Evolutionary conservation across 2,113 vertebrate genomes (phyloP).

Genomic region (Dryoscopus gambensis): DNA sequence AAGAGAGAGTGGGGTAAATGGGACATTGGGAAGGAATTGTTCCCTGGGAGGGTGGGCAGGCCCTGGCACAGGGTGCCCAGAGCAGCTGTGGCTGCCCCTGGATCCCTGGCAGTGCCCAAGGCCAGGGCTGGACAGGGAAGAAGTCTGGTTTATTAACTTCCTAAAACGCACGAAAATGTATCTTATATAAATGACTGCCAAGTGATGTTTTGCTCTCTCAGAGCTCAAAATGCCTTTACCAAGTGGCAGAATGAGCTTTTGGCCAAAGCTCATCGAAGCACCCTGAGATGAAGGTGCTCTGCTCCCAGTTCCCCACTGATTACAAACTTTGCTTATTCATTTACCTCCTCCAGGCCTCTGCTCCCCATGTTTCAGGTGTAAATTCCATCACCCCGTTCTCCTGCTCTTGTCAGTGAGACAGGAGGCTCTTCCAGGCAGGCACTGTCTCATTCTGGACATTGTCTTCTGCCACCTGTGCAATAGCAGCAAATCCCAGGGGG

Average conservation of each 20-base stretch:
- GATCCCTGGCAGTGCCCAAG: background rate
- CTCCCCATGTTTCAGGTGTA: background rate
- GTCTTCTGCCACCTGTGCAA: background rate
- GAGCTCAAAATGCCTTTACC: background rate
- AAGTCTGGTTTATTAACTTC: background rate
- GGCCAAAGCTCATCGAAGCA: background rate
- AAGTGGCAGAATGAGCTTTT: background rate
- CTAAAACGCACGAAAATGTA: background rate
- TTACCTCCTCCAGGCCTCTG: background rate
- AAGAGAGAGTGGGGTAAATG: background rate
- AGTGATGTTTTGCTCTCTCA: background rate
- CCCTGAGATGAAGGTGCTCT: background rate
- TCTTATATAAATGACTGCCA: background rate
- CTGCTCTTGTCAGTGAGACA: background rate
- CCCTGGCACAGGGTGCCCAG: background rate
- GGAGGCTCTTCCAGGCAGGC: background rate
- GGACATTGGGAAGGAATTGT: background rate
- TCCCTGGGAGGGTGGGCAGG: rapidly evolving
- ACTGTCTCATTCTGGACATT: background rate
- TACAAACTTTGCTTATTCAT: background rate
- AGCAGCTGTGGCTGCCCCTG: background rate
- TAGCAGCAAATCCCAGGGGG: rapidly evolving
- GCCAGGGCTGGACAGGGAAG: background rate
- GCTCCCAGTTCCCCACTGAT: background rate
- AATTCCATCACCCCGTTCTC: rapidly evolving